phyloP scores from a whole-genome alignment of 2,113 vertebrate species.

The Eclectus roratus region DNA sequence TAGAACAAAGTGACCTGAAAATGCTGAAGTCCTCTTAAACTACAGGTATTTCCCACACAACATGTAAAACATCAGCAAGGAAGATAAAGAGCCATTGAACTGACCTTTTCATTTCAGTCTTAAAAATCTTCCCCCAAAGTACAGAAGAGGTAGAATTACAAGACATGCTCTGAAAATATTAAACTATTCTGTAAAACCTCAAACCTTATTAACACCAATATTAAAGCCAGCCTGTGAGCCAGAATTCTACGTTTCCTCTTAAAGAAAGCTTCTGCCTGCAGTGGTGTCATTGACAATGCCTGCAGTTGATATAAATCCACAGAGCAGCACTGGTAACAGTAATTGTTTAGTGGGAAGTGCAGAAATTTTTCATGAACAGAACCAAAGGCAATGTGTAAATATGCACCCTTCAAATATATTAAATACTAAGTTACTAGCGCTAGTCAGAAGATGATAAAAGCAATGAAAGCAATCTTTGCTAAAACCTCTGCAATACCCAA shows the following conservation, averaged over 20 bases:
- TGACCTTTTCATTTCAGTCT: not conserved
- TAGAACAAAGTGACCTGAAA: not conserved
- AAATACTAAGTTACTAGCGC: not conserved
- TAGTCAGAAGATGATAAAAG: not conserved
- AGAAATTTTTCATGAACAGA: not conserved
- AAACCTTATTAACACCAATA: not conserved
- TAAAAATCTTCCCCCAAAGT: not conserved
- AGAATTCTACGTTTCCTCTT: not conserved
- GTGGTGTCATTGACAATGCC: not conserved
- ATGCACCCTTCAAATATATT: not conserved
- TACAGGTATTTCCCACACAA: not conserved
- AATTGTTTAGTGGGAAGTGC: not conserved
- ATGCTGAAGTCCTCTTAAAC: not conserved
- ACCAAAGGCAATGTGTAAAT: not conserved
- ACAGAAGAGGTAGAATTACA: not conserved
- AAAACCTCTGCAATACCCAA: not conserved
- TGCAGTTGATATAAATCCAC: not conserved
- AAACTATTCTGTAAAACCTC: not conserved
- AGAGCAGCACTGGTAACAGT: not conserved
- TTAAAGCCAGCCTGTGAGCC: not conserved
- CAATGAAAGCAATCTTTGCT: not conserved
- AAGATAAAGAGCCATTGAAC: not conserved
- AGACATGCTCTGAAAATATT: not conserved
- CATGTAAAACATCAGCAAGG: not conserved
- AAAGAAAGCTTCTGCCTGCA: not conserved